Percentiles rank a stretch among this genome's conserved stretches.
Evolutionary conservation across 2,113 vertebrate species (phyloP).

Genomic region (Calypte anna): DNA sequence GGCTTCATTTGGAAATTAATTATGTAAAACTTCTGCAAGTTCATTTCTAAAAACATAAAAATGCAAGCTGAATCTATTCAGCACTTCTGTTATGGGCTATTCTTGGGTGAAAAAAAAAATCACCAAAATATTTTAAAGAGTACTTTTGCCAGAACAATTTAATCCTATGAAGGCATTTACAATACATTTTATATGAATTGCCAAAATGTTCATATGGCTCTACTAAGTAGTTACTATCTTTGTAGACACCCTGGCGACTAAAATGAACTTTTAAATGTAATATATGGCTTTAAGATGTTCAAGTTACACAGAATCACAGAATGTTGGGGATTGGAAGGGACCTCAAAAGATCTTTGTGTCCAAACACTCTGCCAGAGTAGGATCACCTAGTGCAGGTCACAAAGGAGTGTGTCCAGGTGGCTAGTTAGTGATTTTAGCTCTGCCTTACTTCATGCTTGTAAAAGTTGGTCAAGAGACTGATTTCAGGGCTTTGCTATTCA

Average conservation of each 20-base stretch:
- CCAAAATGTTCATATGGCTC: not conserved
- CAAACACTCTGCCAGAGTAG: too few relatives aligned
- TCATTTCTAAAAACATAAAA: not conserved
- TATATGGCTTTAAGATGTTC: not conserved
- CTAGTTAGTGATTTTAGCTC: not conserved
- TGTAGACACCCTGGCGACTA: not conserved
- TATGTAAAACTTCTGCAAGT: not conserved
- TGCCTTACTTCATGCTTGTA: not conserved
- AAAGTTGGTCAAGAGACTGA: not conserved
- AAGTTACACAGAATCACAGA: not conserved
- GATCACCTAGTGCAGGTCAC: too few relatives aligned
- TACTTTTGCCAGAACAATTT: not conserved
- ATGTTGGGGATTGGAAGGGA: too few relatives aligned
- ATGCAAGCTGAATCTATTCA: not conserved
- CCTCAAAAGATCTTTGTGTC: too few relatives aligned
- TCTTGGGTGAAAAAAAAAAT: not conserved
- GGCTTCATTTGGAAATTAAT: not conserved
- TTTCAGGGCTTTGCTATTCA: not conserved
- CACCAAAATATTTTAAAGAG: not conserved
- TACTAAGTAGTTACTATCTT: not conserved
- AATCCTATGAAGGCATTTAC: not conserved
- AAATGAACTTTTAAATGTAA: slow-evolving; percentile 15
- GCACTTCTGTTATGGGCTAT: not conserved
- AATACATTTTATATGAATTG: not conserved
- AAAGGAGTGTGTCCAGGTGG: too few relatives aligned